Percentiles rank a stretch among this genome's conserved stretches.
phyloP scores from a whole-genome alignment of 2,113 vertebrate genomes.

The Rhea americana region DNA sequence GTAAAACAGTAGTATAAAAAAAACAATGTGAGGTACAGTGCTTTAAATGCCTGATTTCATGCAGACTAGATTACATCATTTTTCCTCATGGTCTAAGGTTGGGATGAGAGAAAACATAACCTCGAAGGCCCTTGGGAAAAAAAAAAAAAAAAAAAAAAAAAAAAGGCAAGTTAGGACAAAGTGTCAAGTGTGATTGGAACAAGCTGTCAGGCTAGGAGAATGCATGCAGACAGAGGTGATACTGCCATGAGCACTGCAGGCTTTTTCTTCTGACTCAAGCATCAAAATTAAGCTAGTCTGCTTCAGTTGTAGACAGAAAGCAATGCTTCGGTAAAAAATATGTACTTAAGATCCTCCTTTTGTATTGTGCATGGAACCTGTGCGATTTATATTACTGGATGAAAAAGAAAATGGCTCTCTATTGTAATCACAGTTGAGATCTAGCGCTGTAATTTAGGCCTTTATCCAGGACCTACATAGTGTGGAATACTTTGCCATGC shows the following conservation, averaged over 20 bases:
- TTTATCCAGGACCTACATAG: rapidly evolving
- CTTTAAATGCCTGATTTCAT: neutral
- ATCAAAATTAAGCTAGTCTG: neutral
- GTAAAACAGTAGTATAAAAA: neutral
- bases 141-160: neutral
- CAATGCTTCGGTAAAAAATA: neutral
- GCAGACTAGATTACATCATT: neutral
- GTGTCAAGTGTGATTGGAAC: neutral
- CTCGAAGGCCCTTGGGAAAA: neutral
- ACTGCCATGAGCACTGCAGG: neutral
- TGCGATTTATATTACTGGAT: neutral
- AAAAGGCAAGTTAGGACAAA: neutral
- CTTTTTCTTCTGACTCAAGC: neutral
- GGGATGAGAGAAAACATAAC: neutral
- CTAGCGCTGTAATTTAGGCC: neutral
- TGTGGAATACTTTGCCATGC: neutral
- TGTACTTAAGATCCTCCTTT: neutral
- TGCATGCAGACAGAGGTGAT: neutral
- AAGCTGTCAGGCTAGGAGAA: neutral
- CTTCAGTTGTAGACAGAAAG: neutral
- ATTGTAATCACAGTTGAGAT: neutral
- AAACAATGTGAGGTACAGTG: neutral
- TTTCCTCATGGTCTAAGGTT: neutral
- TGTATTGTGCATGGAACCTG: neutral
- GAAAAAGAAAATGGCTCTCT: neutral